Conservation (phyloP, 2,113 vertebrate species). For the Sceloporus tristichus region DNA sequence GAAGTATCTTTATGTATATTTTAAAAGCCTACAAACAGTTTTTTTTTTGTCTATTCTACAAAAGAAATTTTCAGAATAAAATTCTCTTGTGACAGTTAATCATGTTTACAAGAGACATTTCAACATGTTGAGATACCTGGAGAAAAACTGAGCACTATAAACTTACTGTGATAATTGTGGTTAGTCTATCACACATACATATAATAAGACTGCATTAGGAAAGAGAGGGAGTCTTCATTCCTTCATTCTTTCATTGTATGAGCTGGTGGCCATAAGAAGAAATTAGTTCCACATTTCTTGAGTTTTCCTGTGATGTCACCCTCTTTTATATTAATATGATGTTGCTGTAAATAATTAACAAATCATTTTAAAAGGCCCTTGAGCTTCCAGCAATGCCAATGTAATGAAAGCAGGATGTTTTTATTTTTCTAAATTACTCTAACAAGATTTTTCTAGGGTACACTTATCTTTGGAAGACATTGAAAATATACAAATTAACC, state of each 20-base stretch:
- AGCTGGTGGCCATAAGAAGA: background rate
- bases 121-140: too few species aligned
- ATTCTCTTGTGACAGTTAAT: too few species aligned
- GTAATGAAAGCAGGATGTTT: constrained; percentile 20
- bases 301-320: constrained; percentile 8
- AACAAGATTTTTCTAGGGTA: background rate
- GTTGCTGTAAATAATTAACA: constrained; percentile 20
- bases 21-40: too few species aligned
- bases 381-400: constrained; percentile 2
- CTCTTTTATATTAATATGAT: constrained; percentile 12
- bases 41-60: too few species aligned
- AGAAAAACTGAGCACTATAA: too few species aligned
- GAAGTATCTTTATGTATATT: too few species aligned
- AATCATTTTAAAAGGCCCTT: constrained; percentile 5
- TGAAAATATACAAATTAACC: constrained; percentile 11
- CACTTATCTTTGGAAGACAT: constrained; percentile 12
- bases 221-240: background rate
- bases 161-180: background rate
- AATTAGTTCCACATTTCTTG: constrained; percentile 8
- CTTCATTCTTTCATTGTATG: background rate
- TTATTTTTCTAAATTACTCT: constrained; percentile 11
- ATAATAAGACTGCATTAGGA: background rate
- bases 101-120: too few species aligned
- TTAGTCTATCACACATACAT: background rate
- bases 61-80: too few species aligned